Conservation (phyloP, 30 jellyfish, hydroid and myxozoan genomes). For the Clytia hemisphaerica region DNA sequence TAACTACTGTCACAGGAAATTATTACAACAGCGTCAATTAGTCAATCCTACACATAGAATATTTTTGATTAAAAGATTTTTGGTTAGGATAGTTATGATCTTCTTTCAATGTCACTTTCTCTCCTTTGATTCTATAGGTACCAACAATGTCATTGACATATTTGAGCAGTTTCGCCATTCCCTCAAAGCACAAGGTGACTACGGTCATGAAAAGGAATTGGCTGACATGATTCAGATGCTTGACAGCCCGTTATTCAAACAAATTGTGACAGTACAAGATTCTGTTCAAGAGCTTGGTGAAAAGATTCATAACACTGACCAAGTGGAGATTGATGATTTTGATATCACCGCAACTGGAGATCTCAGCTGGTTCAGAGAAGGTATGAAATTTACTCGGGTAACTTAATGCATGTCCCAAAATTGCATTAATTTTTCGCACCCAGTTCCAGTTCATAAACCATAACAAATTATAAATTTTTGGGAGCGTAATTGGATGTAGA, state of each 20-base stretch:
- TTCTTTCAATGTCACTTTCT: neutral
- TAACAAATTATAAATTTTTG: no score
- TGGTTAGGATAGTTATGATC: no score
- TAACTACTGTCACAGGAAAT: no score
- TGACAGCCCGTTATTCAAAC: slow-evolving; percentile 80
- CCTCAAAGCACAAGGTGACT: slow-evolving; percentile 71
- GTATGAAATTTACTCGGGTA: no score
- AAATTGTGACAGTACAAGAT: slow-evolving; percentile 72
- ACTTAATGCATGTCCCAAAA: no score
- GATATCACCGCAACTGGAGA: slow-evolving; percentile 90
- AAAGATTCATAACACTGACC: slow-evolving; percentile 27
- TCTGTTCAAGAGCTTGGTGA: slow-evolving; percentile 59
- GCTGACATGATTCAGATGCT: slow-evolving; percentile 83
- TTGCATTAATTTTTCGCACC: no score
- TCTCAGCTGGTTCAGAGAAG: slow-evolving; percentile 9
- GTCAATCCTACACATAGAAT: no score
- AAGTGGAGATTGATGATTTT: slow-evolving; percentile 44
- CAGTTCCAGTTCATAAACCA: no score
- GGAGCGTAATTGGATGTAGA: no score
- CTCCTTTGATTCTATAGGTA: slow-evolving; percentile 26
- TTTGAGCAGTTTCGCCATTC: slow-evolving; percentile 74
- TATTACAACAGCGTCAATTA: no score
- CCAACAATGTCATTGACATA: slow-evolving; percentile 65
- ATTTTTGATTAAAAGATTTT: no score
- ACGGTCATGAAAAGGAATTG: slow-evolving; percentile 72